Conservation (phyloP, 2,888 invertebrate genomes). For the Fragum sueziense region DNA sequence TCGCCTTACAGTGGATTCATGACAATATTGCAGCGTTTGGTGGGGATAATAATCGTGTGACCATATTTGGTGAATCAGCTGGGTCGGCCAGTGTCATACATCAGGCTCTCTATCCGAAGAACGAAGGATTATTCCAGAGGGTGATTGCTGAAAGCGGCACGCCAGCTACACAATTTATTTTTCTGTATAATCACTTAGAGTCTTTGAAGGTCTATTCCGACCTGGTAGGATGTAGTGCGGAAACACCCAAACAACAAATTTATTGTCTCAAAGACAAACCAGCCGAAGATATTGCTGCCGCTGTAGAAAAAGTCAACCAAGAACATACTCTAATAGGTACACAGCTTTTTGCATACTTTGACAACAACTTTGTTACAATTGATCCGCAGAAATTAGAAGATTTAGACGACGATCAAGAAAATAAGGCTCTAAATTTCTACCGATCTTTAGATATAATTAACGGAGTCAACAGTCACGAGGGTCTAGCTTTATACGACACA, state of each 20-base stretch:
- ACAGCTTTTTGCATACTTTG: slow-evolving; percentile 87
- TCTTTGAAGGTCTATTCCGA: neutral
- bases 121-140: too few species aligned
- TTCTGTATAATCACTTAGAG: neutral
- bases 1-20: too few species aligned
- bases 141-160: slow-evolving; percentile 3
- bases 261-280: neutral
- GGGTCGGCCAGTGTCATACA: too few species aligned
- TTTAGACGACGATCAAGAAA: neutral
- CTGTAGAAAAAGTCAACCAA: neutral
- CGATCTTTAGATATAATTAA: slow-evolving; percentile 5
- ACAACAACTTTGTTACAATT: slow-evolving; percentile 93
- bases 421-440: slow-evolving; percentile 12
- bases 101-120: slow-evolving; percentile 6
- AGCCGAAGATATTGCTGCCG: neutral
- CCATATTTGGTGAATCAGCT: too few species aligned
- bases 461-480: slow-evolving; percentile 10
- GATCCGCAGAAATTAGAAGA: neutral
- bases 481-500: neutral
- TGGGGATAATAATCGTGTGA: too few species aligned
- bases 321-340: neutral
- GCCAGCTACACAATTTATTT: neutral
- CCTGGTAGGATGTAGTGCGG: neutral
- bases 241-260: neutral
- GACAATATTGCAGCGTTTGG: too few species aligned